A percentile compares a stretch with the other conserved stretches of the same genome.
phyloP scores from a whole-genome alignment of 2,797 vertebrate genomes.

The Clarias laeviceps region DNA sequence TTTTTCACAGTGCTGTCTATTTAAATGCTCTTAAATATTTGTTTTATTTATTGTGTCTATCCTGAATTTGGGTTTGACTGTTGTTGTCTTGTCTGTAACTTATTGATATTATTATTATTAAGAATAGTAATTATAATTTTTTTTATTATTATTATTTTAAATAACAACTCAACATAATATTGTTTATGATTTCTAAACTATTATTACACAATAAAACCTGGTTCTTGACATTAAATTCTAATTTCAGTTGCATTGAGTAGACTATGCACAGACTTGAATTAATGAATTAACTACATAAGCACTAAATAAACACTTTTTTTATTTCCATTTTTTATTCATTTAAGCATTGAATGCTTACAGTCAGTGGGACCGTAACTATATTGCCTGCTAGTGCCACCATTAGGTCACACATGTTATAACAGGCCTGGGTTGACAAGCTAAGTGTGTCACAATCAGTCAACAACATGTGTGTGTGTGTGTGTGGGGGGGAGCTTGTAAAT shows the following conservation, averaged over 20 bases:
- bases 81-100: too few relatives aligned
- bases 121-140: background rate
- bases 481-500: background rate
- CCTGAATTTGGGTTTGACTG: too few relatives aligned
- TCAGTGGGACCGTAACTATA: background rate
- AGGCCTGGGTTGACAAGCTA: too few relatives aligned
- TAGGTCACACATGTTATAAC: conserved; percentile 3
- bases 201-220: too few relatives aligned
- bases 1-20: too few relatives aligned
- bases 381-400: conserved; percentile 29
- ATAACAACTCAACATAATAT: too few relatives aligned
- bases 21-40: too few relatives aligned
- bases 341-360: background rate
- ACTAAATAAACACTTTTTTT: background rate
- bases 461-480: background rate
- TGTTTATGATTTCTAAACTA: background rate
- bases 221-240: too few relatives aligned
- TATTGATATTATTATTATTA: background rate
- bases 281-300: background rate
- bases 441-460: background rate
- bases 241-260: background rate
- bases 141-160: background rate
- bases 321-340: background rate
- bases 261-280: background rate
- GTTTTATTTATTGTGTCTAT: too few relatives aligned